Evolutionary conservation across 2,113 vertebrate genomes (phyloP).

Genomic region (Coturnix japonica): DNA sequence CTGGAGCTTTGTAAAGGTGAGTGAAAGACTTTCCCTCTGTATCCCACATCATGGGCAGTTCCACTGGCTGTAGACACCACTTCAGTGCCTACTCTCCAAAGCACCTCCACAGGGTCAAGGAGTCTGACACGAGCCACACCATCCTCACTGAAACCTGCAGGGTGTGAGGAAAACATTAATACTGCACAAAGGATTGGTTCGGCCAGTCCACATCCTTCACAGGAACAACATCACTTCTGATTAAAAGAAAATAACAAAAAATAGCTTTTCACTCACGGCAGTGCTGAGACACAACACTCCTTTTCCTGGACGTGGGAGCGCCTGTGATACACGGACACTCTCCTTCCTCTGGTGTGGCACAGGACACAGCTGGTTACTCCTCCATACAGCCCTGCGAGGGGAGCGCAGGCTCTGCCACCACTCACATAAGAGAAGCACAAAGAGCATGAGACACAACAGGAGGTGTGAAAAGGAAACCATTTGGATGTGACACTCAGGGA

Average conservation of each 20-base stretch:
- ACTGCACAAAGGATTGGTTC: background rate
- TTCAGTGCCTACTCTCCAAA: fast-evolving
- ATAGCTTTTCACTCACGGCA: background rate
- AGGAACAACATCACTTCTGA: background rate
- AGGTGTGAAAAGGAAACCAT: background rate
- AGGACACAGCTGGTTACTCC: too few relatives aligned
- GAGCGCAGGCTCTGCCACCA: background rate
- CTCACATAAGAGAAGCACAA: fast-evolving
- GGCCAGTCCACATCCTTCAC: background rate
- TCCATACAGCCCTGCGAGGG: fast-evolving
- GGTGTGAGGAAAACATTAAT: background rate
- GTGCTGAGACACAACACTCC: background rate
- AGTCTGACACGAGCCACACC: fast-evolving
- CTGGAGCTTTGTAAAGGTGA: background rate
- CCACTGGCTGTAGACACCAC: background rate
- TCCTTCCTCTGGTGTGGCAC: background rate
- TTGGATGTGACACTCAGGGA: too few relatives aligned
- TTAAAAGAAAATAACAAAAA: background rate
- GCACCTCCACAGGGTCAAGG: background rate
- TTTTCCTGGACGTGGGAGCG: background rate
- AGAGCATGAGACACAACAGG: background rate
- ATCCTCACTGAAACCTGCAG: background rate
- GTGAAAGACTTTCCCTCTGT: background rate
- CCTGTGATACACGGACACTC: background rate
- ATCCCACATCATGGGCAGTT: fast-evolving